Evolutionary conservation across 2,113 vertebrate species (phyloP).

Genomic region (Orientallactaga bullata): DNA sequence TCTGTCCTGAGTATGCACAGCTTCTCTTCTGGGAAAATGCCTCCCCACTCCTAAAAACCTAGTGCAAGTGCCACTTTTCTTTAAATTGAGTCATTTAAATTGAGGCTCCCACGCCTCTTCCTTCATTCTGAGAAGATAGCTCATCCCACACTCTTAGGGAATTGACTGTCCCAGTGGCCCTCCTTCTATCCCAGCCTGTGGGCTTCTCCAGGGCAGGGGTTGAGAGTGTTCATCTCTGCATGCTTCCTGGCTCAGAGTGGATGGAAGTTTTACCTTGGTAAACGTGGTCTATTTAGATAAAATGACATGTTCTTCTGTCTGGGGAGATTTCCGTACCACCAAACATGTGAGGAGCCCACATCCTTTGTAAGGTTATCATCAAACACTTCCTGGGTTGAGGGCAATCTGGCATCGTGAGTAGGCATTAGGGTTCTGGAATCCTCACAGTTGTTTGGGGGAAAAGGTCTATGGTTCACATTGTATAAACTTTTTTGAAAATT

Average conservation of each 20-base stretch:
- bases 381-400: background rate
- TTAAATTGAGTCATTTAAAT: conserved; percentile 41
- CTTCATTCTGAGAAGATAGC: background rate
- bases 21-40: conserved; percentile 1
- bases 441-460: background rate
- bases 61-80: background rate
- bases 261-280: background rate
- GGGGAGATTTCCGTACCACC: background rate
- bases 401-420: too few species aligned
- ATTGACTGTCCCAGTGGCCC: accelerated
- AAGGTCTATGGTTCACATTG: background rate
- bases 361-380: background rate
- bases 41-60: background rate
- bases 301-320: background rate
- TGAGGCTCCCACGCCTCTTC: background rate
- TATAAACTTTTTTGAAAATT: conserved; percentile 6
- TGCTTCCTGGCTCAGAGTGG: background rate
- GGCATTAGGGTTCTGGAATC: background rate
- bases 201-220: background rate
- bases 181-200: background rate
- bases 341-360: background rate
- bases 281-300: background rate
- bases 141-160: background rate
- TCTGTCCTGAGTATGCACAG: background rate
- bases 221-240: accelerated